Evolutionary conservation across 2,113 vertebrate genomes (phyloP).

Genomic region (Ammodytes marinus): DNA sequence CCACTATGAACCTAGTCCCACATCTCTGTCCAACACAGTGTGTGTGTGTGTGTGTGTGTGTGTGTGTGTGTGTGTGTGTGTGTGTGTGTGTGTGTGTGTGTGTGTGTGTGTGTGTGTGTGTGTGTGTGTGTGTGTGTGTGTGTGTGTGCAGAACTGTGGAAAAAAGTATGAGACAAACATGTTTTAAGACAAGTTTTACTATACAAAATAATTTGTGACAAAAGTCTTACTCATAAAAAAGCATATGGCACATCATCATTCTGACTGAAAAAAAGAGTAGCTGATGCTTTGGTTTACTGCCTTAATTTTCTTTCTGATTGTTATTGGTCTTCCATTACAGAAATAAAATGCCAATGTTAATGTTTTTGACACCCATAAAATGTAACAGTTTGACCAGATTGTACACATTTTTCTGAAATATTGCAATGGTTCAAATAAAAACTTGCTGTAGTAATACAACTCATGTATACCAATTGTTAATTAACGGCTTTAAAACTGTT

Average conservation of each 20-base stretch:
- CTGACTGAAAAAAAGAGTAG: slow-evolving; percentile 6
- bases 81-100: not conserved
- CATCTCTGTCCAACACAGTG: not conserved
- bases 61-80: not conserved
- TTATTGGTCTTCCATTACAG: not conserved
- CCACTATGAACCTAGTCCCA: not conserved
- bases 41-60: not conserved
- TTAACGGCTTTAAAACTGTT: slow-evolving; percentile 4
- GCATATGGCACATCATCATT: slow-evolving; percentile 44
- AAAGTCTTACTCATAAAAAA: slow-evolving; percentile 47
- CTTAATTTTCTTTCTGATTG: slow-evolving; percentile 7
- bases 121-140: not conserved
- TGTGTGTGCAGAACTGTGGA: not conserved
- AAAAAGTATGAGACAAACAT: not conserved
- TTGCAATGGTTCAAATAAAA: slow-evolving; percentile 8
- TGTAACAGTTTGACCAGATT: slow-evolving; percentile 1
- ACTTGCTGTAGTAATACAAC: not conserved
- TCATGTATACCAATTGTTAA: not conserved
- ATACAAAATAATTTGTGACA: slow-evolving; percentile 75
- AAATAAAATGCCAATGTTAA: not conserved
- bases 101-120: not conserved
- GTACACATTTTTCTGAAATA: slow-evolving; percentile 20
- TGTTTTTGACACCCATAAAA: not conserved
- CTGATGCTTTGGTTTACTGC: not conserved
- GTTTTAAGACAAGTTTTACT: slow-evolving; percentile 71